Evolutionary conservation across 2,888 invertebrate species (phyloP).

Genomic region (Cyclophora albipunctata): DNA sequence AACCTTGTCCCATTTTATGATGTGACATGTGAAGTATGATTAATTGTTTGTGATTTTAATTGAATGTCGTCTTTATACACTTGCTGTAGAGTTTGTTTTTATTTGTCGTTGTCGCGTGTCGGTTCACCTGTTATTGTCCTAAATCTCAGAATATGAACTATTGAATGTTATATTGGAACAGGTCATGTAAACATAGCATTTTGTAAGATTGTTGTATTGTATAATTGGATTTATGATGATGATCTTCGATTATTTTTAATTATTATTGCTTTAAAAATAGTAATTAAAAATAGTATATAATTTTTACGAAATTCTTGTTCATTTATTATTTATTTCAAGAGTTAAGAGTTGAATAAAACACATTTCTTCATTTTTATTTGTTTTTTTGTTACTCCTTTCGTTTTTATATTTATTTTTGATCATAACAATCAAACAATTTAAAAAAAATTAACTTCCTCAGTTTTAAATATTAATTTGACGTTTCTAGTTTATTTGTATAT

Average conservation of each 20-base stretch:
- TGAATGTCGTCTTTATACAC: too few relatives aligned
- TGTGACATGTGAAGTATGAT: too few relatives aligned
- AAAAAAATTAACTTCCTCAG: not conserved
- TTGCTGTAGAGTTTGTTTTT: too few relatives aligned
- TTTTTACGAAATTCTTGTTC: slow-evolving; percentile 41
- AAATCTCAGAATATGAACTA: too few relatives aligned
- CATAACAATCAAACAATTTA: not conserved
- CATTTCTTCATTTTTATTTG: slow-evolving; percentile 23
- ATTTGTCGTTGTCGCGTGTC: too few relatives aligned
- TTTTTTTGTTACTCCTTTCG: slow-evolving; percentile 10
- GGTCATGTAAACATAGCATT: slow-evolving; percentile 6
- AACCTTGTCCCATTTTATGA: too few relatives aligned
- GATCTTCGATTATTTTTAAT: slow-evolving; percentile 6
- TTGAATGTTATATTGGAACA: too few relatives aligned
- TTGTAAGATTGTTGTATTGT: slow-evolving; percentile 16
- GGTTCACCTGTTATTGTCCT: too few relatives aligned
- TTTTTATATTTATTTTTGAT: slow-evolving; percentile 1
- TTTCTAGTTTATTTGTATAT: not conserved
- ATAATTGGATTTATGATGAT: slow-evolving; percentile 13
- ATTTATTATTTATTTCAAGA: slow-evolving; percentile 50
- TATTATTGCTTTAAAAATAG: too few relatives aligned
- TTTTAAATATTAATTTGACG: not conserved
- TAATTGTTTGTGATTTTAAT: too few relatives aligned
- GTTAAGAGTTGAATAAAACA: slow-evolving; percentile 25
- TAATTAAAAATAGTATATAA: slow-evolving; percentile 21